phyloP scores from a whole-genome alignment of 2,888 invertebrate species.

The Watsonalla binaria region DNA sequence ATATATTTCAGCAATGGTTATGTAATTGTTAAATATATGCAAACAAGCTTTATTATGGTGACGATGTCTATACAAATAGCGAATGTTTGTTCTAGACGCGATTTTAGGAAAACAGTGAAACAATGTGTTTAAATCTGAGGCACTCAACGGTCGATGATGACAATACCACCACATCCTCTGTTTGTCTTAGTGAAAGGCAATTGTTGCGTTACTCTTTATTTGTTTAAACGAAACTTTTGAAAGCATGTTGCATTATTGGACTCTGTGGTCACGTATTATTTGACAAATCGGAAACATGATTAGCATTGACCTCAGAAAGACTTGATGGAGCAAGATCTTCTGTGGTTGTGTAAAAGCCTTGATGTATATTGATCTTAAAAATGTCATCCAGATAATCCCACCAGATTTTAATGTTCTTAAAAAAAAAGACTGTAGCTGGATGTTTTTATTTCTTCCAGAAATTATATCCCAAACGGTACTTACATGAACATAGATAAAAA shows the following conservation, averaged over 20 bases:
- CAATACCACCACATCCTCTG: conserved; percentile 67
- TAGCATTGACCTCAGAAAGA: conserved; percentile 1
- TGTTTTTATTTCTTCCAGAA: no score
- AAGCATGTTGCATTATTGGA: conserved; percentile 41
- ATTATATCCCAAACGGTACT: no score
- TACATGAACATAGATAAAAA: no score
- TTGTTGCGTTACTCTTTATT: conserved; percentile 55
- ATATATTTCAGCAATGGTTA: not conserved
- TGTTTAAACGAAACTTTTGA: conserved; percentile 59
- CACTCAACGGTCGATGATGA: conserved; percentile 43
- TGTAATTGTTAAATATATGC: conserved; percentile 3
- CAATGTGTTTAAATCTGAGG: conserved; percentile 33
- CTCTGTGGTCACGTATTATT: conserved; percentile 9
- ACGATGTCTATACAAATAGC: conserved; percentile 3
- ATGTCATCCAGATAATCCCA: not conserved
- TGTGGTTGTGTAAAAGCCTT: conserved; percentile 9
- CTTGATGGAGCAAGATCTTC: conserved; percentile 13
- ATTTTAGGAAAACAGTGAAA: conserved; percentile 36
- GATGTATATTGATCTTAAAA: conserved; percentile 16
- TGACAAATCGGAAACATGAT: not conserved
- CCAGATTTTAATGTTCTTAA: no score
- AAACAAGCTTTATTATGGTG: conserved; percentile 3
- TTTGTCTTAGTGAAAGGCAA: conserved; percentile 66
- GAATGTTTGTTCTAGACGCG: conserved; percentile 9
- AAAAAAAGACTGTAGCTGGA: no score